Evolutionary conservation across 2,888 invertebrate genomes (phyloP), one percentile per base, ranked within the genome.

Genomic region (Hyposoter dolosus): DNA sequence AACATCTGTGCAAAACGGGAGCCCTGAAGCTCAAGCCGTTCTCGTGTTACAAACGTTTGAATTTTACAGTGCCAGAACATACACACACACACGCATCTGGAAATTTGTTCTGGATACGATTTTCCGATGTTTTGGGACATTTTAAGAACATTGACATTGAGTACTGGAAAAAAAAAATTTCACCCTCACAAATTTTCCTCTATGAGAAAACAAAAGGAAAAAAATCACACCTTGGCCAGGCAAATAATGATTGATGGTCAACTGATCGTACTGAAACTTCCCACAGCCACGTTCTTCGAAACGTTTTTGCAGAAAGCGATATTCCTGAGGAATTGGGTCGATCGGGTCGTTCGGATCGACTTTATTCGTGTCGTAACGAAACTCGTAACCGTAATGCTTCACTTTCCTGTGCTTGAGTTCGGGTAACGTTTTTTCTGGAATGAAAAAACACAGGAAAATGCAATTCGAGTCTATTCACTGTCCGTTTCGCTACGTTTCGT

Each of bases 341-440:
- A 98, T 94, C 0, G 98, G 98, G 75, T 95, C 94, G 78, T 95
- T 93, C 78, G 96, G 95, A 93, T 99, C 97, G 0, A 99, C 97
- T 94, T 97, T 97, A 94, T 99, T 99, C 35, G 95, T 96, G 71
- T 96, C 97, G 94, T 99, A 99, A 86, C 96, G 95, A 93, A 99
- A 99, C 93, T 98, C 98, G 94, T 96, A 99, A 0, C 99, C 99
- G 94, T 96, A 99, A 94, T 99, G 99, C 92, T 96, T 97, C 0
- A 99, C 99, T 94, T 96, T 95, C 53, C 99, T 95, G 92, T 98
- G 97, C 93, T 98, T 99, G 88, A 98, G 94, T 56, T 92, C 91
- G 0, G 92, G 92, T 3, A 89, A 89, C 53, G 80, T 85, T 68
- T 87, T 88, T 75, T 87, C 90, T 90, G 81, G 0, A 86, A 89